Conservation (phyloP, 92 coral and sea anemone genomes). For the Zoanthus gigantus region DNA sequence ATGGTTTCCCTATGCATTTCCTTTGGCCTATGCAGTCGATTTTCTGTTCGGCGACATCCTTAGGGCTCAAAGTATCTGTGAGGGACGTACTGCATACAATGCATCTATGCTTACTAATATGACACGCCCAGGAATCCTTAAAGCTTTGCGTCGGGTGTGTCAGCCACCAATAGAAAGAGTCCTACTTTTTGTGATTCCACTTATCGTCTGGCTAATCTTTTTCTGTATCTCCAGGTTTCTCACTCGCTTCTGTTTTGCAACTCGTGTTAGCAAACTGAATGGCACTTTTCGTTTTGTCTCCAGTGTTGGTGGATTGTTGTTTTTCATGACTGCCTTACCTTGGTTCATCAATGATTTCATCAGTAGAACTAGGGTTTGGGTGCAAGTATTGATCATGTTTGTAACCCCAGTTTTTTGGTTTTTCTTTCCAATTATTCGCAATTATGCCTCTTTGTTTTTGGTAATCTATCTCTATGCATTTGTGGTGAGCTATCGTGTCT, state of each 20-base stretch:
- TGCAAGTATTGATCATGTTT: conserved; percentile 10
- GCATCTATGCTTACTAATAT: background rate
- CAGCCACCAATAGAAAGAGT: conserved; percentile 27
- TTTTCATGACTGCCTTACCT: conserved; percentile 45
- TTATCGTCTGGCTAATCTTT: background rate
- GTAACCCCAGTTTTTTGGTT: conserved; percentile 48
- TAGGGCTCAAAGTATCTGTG: conserved; percentile 48
- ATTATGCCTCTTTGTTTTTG: conserved; percentile 25
- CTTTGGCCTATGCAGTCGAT: conserved; percentile 55
- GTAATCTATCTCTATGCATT: conserved; percentile 40
- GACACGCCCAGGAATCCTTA: background rate
- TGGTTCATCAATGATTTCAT: conserved; percentile 48
- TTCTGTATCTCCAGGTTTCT: conserved; percentile 8
- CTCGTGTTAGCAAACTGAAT: background rate
- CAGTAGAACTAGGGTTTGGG: background rate
- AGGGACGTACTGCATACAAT: background rate
- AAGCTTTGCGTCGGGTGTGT: background rate
- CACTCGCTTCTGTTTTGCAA: background rate
- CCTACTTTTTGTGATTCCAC: background rate
- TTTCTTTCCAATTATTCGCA: conserved; percentile 53
- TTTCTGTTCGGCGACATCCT: conserved; percentile 58
- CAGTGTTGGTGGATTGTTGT: conserved; percentile 5
- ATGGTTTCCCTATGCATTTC: conserved; percentile 69
- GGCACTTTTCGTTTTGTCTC: conserved; percentile 11
- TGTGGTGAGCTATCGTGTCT: conserved; percentile 47